Percentiles rank a stretch among this genome's conserved stretches.
Conservation (phyloP, 2,888 invertebrate genomes). For the Euproctis similis region DNA sequence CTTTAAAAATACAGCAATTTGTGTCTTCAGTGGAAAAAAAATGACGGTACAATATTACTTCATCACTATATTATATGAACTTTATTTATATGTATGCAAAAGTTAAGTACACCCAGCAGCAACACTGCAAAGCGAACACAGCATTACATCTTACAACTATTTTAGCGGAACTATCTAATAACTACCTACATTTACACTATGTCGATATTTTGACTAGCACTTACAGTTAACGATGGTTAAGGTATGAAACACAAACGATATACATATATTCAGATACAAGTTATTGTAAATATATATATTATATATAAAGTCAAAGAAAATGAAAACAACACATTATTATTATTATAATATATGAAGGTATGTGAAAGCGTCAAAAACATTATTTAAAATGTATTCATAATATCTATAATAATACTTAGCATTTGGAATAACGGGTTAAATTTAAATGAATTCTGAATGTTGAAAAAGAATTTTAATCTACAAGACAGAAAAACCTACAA, state of each 20-base stretch:
- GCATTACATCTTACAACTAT: conserved; percentile 21
- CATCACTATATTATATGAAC: too few relatives aligned
- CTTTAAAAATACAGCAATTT: too few relatives aligned
- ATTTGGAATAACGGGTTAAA: too few relatives aligned
- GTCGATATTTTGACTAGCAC: conserved; percentile 59
- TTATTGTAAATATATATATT: background rate
- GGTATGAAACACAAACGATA: too few relatives aligned
- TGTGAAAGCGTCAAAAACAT: background rate
- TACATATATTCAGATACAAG: too few relatives aligned
- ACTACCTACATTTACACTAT: conserved; percentile 50
- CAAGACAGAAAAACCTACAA: conserved; percentile 15
- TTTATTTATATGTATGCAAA: conserved; percentile 10
- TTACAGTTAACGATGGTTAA: conserved; percentile 41
- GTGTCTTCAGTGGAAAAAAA: too few relatives aligned
- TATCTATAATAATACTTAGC: conserved; percentile 5
- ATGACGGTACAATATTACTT: too few relatives aligned
- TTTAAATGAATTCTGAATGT: too few relatives aligned
- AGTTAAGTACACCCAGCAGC: conserved; percentile 6
- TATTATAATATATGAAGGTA: too few relatives aligned
- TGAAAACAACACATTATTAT: too few relatives aligned
- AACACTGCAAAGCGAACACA: conserved; percentile 12
- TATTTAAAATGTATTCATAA: conserved; percentile 9
- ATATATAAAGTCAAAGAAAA: too few relatives aligned
- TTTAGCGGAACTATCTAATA: conserved; percentile 42
- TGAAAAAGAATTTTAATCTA: too few relatives aligned